These are phyloP conservation scores for Limanda limanda DNA, from an alignment of 2,113 vertebrate genomes.

Conservation along the genomic window DNA sequence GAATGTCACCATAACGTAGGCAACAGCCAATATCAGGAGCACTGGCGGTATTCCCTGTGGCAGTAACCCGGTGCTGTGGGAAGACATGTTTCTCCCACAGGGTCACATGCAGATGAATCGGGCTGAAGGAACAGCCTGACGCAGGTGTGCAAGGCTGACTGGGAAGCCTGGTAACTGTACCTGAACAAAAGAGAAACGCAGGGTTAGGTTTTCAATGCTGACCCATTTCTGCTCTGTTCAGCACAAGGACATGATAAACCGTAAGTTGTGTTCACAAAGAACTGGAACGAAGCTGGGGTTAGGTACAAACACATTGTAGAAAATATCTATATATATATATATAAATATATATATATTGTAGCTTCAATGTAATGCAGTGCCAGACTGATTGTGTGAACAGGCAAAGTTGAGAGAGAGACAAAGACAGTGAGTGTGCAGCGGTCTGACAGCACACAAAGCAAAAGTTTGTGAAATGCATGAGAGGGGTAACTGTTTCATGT, in stretches of 20 bases:
- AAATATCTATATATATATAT: background rate
- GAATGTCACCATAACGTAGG: constrained; percentile 56
- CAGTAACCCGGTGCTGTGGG: constrained; percentile 46
- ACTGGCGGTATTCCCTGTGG: constrained; percentile 45
- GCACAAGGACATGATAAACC: constrained; percentile 17
- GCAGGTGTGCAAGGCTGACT: constrained; percentile 42
- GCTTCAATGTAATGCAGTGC: too few species aligned
- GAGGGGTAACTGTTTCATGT: too few species aligned
- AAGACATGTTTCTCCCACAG: constrained; percentile 52
- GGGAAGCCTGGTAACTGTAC: constrained; percentile 45
- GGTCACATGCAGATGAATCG: constrained; percentile 52
- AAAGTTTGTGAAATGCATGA: too few species aligned
- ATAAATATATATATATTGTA: too few species aligned
- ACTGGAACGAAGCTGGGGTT: background rate
- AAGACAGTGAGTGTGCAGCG: too few species aligned
- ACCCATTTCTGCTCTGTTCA: constrained; percentile 59
- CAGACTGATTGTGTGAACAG: too few species aligned
- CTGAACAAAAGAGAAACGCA: constrained; percentile 29
- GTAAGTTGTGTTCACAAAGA: background rate
- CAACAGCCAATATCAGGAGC: constrained; percentile 48
- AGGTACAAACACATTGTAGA: background rate
- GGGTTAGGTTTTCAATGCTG: constrained; percentile 34
- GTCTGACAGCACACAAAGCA: too few species aligned
- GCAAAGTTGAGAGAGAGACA: too few species aligned
- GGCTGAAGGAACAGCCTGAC: constrained; percentile 30